Conservation (phyloP, 2,888 invertebrate species). For the Lampropteryx suffumata region DNA sequence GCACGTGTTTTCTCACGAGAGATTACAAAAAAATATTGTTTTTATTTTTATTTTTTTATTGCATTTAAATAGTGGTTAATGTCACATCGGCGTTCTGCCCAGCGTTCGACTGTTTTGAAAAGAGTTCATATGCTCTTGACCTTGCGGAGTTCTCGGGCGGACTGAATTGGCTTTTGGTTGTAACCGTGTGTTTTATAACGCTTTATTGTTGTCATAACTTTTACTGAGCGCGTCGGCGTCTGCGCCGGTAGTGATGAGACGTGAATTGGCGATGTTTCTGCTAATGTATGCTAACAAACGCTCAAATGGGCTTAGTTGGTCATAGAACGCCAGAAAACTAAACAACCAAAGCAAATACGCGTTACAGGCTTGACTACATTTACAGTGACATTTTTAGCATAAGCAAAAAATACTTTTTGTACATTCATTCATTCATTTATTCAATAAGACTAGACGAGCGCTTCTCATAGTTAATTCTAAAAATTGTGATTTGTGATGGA, state of each 20-base stretch:
- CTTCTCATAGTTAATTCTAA: too few species aligned
- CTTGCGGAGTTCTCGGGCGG: slow-evolving; percentile 67
- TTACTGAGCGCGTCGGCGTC: slow-evolving; percentile 48
- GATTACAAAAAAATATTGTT: slow-evolving; percentile 35
- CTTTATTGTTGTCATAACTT: slow-evolving; percentile 77
- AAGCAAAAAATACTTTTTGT: too few species aligned
- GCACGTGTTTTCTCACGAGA: slow-evolving; percentile 42
- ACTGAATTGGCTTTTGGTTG: slow-evolving; percentile 75
- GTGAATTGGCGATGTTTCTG: slow-evolving; percentile 2
- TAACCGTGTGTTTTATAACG: slow-evolving; percentile 75
- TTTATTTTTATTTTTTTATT: slow-evolving; percentile 39
- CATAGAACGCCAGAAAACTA: too few species aligned
- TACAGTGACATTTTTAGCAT: too few species aligned
- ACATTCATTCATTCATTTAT: too few species aligned
- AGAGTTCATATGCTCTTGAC: slow-evolving; percentile 73
- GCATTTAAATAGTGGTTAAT: slow-evolving; percentile 38
- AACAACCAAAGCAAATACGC: too few species aligned
- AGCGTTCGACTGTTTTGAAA: slow-evolving; percentile 67
- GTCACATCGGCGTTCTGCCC: slow-evolving; percentile 61
- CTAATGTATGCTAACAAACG: not conserved
- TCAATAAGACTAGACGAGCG: too few species aligned
- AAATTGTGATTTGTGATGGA: too few species aligned
- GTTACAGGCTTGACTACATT: too few species aligned
- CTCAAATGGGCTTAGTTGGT: too few species aligned
- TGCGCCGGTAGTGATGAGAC: slow-evolving; percentile 21